phyloP scores from a whole-genome alignment of 2,888 invertebrate species.

The Periphyllus acericola region DNA sequence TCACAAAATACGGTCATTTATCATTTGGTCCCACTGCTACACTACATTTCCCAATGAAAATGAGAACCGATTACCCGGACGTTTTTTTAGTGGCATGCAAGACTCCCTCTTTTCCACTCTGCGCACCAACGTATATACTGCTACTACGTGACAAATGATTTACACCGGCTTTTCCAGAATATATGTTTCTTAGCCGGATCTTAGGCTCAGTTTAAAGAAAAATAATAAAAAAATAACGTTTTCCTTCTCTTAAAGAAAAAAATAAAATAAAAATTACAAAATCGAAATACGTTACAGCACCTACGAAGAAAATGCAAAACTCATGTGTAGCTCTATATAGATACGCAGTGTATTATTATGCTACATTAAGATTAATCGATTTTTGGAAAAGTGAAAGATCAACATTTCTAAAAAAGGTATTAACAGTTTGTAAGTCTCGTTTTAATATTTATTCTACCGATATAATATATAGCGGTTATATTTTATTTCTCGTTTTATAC shows the following conservation, averaged over 20 bases:
- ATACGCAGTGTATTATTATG: neutral
- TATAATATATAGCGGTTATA: neutral
- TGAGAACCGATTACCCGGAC: conserved; percentile 53
- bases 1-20: conserved; percentile 36
- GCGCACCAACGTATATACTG: conserved; percentile 13
- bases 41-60: conserved; percentile 54
- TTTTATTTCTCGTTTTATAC: neutral
- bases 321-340: neutral
- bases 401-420: neutral
- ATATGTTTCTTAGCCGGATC: conserved; percentile 27
- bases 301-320: neutral
- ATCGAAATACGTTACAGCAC: conserved; percentile 3
- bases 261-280: conserved; percentile 12
- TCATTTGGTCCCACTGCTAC: conserved; percentile 28
- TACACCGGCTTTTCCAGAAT: conserved; percentile 46
- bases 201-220: conserved; percentile 34
- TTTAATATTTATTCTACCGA: neutral
- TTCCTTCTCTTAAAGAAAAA: conserved; percentile 1
- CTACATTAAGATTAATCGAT: conserved; percentile 38
- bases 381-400: neutral
- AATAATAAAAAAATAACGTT: conserved; percentile 8
- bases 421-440: neutral
- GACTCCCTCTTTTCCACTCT: conserved; percentile 23
- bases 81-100: conserved; percentile 31
- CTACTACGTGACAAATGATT: conserved; percentile 55